Conservation (phyloP, 2,888 invertebrate genomes). For the Drosophila birchii region DNA sequence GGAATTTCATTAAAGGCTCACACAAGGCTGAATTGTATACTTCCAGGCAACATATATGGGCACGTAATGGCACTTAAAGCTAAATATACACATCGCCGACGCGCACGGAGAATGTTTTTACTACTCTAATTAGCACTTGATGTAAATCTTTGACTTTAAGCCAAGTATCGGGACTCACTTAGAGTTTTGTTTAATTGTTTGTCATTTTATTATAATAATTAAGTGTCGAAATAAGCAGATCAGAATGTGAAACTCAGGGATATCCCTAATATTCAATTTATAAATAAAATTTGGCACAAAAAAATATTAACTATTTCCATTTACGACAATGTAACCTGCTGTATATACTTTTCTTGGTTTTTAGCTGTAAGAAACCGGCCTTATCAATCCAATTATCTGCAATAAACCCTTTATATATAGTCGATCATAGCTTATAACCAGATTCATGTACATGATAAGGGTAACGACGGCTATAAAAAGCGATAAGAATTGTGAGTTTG, state of each 20-base stretch:
- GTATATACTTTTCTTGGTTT: background rate
- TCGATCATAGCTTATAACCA: background rate
- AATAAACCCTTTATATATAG: constrained; percentile 7
- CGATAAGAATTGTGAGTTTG: constrained; percentile 21
- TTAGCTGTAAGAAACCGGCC: background rate
- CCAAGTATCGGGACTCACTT: background rate
- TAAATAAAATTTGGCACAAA: no score
- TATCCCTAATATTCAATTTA: background rate
- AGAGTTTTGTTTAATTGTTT: background rate
- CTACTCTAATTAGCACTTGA: constrained; percentile 5
- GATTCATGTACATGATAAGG: constrained; percentile 22
- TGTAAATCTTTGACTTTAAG: background rate
- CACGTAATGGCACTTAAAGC: constrained; percentile 6
- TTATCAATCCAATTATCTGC: constrained; percentile 21
- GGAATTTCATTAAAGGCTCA: constrained; percentile 7
- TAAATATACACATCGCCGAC: background rate
- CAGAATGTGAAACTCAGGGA: background rate
- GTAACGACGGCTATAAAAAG: constrained; percentile 5
- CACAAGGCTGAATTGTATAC: background rate
- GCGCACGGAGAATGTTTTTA: background rate
- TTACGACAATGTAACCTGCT: background rate
- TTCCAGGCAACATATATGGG: background rate
- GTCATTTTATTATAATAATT: background rate
- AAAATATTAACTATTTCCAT: background rate
- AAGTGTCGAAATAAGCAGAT: background rate